Conservation (phyloP, 92 coral and sea anemone species). For the Epizoanthus ramosus region DNA sequence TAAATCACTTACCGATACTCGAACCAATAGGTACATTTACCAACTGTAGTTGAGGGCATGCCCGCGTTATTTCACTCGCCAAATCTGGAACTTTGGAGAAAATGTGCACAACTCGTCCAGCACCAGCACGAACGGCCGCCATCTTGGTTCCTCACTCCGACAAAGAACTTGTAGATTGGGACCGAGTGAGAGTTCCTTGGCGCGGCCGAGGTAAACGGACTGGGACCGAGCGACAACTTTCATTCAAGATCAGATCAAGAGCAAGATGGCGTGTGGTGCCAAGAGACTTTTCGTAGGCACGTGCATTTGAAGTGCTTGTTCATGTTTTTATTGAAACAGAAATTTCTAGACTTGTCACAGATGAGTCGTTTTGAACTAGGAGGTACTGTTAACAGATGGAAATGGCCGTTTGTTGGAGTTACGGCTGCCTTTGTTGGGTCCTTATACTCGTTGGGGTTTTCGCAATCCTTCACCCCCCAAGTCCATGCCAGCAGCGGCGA, state of each 20-base stretch:
- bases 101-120: conserved; percentile 25
- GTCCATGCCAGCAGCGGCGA: conserved; percentile 49
- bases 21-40: conserved; percentile 1
- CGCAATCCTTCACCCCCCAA: conserved; percentile 24
- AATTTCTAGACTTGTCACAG: conserved; percentile 34
- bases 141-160: not conserved
- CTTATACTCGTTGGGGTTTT: conserved; percentile 80
- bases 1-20: conserved; percentile 11
- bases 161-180: too few species aligned
- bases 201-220: too few species aligned
- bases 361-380: conserved; percentile 84
- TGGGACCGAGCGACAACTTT: too few species aligned
- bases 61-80: not conserved
- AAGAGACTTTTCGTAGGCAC: conserved; percentile 16
- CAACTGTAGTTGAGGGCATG: conserved; percentile 13
- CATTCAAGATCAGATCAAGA: not conserved
- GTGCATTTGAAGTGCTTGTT: conserved; percentile 27
- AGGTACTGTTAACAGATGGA: conserved; percentile 81
- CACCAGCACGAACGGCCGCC: not conserved
- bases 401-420: conserved; percentile 88
- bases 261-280: conserved; percentile 10
- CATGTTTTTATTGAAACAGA: conserved; percentile 13
- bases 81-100: conserved; percentile 31
- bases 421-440: conserved; percentile 93
- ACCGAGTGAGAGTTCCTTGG: not conserved